Base-by-base conservation (phyloP, 2,888 invertebrate species). In the Parnassius glacialis region DNA sequence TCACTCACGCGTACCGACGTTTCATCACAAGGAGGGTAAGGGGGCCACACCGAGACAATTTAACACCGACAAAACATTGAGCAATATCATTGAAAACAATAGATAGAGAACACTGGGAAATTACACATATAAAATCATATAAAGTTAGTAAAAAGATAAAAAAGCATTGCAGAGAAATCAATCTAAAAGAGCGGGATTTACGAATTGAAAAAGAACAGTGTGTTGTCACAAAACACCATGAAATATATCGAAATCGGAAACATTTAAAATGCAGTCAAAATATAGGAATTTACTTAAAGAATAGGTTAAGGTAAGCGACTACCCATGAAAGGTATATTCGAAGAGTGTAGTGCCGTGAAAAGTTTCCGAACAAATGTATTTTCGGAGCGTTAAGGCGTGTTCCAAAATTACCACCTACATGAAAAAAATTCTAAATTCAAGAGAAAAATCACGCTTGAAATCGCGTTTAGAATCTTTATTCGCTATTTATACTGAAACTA, bases 41-140 rank as follows among this genome's bases (percentile, higher is more conserved):
- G 86, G 87, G 87, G 85, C 81, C 83, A 83, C 85, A 76, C 71
- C 67, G 70, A 86, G 83, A 83, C 79, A 78, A 83, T 79, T 79
- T 79, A 72, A 74, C 74, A 69, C 76, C 83, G 82, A 86, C 83
- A 76, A 72, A 76, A 80, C 66, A 71, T 88, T 90, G 90, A 90
- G 90, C 90, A 90, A 89, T 84, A 82, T 83, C 80, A 80, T 85
- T 73, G 73, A 83, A 87, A 87, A 79, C 69, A 83, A 85, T 74
- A 78, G 79, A 80, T 79, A 79, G 74, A 72, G 10, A 51, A 51
- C 70, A 69, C 65, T 66, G 68, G 70, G 65, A 65, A 59, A 67
- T 65, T 69, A 66, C 65, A 74, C 70, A 65, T 60, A 67, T 9
- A 48, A 9, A 48, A 69, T 64, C 56, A 62, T 57, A 61, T 64